Conservation (phyloP, 2,113 vertebrate species). For the Lampris megalopsis region DNA sequence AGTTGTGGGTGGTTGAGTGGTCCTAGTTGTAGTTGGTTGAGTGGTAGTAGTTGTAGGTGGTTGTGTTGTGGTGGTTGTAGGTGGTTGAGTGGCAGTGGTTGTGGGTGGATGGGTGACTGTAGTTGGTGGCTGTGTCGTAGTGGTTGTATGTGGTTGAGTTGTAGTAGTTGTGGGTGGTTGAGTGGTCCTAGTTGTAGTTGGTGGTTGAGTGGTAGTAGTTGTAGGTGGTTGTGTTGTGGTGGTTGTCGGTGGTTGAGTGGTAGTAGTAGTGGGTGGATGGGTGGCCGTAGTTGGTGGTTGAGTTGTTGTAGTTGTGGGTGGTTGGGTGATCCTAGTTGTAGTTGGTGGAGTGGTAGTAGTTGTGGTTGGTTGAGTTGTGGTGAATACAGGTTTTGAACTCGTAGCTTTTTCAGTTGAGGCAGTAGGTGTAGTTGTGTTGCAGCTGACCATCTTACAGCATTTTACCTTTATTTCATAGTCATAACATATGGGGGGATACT, state of each 20-base stretch:
- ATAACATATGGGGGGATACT: conserved; percentile 70
- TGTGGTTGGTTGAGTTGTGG: neutral
- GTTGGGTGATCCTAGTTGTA: neutral
- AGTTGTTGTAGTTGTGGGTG: neutral
- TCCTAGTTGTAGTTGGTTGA: neutral
- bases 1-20: too few species aligned
- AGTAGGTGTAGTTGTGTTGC: conserved; percentile 14
- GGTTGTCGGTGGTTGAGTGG: neutral
- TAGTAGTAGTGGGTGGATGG: neutral
- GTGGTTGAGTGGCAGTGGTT: neutral
- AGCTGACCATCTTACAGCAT: conserved; percentile 57
- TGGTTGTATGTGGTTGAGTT: neutral
- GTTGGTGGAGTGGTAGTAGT: conserved; percentile 4
- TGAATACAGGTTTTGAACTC: neutral
- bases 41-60: neutral
- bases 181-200: neutral
- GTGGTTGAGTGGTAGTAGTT: neutral
- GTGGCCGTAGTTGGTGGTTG: neutral
- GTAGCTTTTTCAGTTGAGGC: neutral
- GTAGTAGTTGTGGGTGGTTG: neutral
- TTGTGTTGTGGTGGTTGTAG: neutral
- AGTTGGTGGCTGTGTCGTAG: conserved; percentile 1
- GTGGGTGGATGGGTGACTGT: neutral
- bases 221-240: neutral
- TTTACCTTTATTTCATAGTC: conserved; percentile 70